phyloP scores from a whole-genome alignment of 1,140 invertebrate species.

The Meloidogyne chitwoodi region DNA sequence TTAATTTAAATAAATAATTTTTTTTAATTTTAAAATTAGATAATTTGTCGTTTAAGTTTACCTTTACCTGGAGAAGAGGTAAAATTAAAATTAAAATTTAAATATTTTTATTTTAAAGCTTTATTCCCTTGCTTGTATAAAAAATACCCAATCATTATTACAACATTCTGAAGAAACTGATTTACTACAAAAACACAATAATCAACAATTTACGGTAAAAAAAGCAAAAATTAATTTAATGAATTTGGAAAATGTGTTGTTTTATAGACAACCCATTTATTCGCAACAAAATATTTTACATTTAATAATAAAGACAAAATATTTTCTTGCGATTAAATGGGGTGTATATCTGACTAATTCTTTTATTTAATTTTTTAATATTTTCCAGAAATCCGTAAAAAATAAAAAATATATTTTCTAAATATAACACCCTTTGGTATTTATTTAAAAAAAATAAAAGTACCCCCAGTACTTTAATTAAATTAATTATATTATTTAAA shows the following conservation, averaged over 20 bases:
- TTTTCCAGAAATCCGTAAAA: too few species aligned
- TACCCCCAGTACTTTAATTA: not conserved
- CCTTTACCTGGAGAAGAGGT: constrained; percentile 10
- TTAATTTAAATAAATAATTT: not conserved
- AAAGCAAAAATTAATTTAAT: not conserved
- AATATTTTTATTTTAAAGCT: not conserved
- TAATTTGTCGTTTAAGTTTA: constrained; percentile 17
- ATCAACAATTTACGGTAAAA: not conserved
- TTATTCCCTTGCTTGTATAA: constrained; percentile 9
- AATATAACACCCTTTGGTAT: too few species aligned
- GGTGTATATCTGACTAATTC: too few species aligned
- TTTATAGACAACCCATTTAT: too few species aligned
- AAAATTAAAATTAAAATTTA: not conserved
- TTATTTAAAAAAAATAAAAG: too few species aligned
- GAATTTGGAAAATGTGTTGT: too few species aligned
- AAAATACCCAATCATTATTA: constrained; percentile 16
- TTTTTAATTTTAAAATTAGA: not conserved
- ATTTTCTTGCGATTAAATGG: too few species aligned
- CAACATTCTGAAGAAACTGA: not conserved
- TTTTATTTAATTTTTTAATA: too few species aligned
- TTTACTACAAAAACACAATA: not conserved
- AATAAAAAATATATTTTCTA: too few species aligned
- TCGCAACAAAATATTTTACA: too few species aligned
- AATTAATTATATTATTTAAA: not conserved
- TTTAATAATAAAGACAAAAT: too few species aligned